Base-by-base conservation (phyloP, 2,888 invertebrate genomes). In the Acronicta aceris region DNA sequence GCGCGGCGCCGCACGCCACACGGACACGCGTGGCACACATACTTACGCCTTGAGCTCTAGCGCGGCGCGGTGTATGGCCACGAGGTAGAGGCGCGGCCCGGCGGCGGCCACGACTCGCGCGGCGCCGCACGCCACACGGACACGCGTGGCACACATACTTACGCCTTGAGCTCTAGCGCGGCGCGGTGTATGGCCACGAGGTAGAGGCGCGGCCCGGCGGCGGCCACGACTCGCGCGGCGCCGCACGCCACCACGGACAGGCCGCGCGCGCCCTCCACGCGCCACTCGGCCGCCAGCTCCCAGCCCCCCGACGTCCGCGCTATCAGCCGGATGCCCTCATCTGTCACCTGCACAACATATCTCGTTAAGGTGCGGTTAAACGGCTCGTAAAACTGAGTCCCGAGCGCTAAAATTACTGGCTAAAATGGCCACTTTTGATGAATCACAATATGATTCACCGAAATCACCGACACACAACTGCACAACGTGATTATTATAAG, bases 221-320 rank as follows among this genome's bases (percentile, higher is more conserved):
- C 99, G 78, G 98, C 98, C 79, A 99, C 98, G 59, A 97, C 97
- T 67, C 96, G 70, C 8, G 95, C 92, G 9, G 94, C 95, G 85
- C 98, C 97, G 87, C 98, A 97, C 4, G 98, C 97, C 2, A 98
- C 98, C 13, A 99, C 98, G 75, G 98, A 98, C 79, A 99, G 97
- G 59, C 96, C 97, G 71, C 96, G 76, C 97, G 93, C 98, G 97
- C 59, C 95, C 90, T 30, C 95, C 97, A 97, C 49, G 96, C 96
- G 97, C 98, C 57, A 99, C 81, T 76, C 64, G 42, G 81, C 87
- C 8, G 72, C 82, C 50, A 84, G 76, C 61, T 55, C 96, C 90
- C 89, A 87, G 25, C 76, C 97, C 53, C 95, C 95, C 33, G 93
- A 95, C 0, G 89, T 59, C 83, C 82, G 81, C 0, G 67, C 81